Percentiles rank a stretch among this genome's conserved stretches.
These are phyloP conservation scores for Dicrurus megarhynchus DNA, from an alignment of 2,113 vertebrate genomes.

Conservation along the genomic window DNA sequence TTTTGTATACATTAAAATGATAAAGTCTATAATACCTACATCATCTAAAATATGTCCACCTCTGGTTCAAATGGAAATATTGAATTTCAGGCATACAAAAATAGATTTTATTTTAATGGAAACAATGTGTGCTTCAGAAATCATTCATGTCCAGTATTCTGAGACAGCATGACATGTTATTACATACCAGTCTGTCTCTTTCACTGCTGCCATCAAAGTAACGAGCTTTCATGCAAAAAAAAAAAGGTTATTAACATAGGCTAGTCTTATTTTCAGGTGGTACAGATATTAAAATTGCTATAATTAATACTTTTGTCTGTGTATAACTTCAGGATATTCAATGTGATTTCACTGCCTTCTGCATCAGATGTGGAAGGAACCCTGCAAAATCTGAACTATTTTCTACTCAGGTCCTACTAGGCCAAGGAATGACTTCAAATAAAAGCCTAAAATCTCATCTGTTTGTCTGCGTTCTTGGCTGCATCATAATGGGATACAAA, in stretches of 20 bases:
- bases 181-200: not conserved
- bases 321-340: not conserved
- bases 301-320: not conserved
- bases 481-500: not conserved
- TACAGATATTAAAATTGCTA: not conserved
- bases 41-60: not conserved
- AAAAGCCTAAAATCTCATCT: not conserved
- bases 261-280: not conserved
- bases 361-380: not conserved
- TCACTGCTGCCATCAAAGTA: not conserved
- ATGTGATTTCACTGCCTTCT: not conserved
- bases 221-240: not conserved
- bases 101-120: not conserved
- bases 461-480: not conserved
- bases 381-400: not conserved
- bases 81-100: not conserved
- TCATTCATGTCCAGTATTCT: not conserved
- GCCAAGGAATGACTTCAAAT: not conserved
- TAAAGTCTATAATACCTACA: not conserved
- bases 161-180: not conserved
- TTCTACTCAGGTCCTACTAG: not conserved
- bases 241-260: not conserved
- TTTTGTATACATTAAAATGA: not conserved
- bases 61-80: not conserved
- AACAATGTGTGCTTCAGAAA: not conserved